Percentiles rank a stretch among this genome's conserved stretches.
Evolutionary conservation across 2,888 invertebrate species (phyloP).

Genomic region (Mythimna lalbum): DNA sequence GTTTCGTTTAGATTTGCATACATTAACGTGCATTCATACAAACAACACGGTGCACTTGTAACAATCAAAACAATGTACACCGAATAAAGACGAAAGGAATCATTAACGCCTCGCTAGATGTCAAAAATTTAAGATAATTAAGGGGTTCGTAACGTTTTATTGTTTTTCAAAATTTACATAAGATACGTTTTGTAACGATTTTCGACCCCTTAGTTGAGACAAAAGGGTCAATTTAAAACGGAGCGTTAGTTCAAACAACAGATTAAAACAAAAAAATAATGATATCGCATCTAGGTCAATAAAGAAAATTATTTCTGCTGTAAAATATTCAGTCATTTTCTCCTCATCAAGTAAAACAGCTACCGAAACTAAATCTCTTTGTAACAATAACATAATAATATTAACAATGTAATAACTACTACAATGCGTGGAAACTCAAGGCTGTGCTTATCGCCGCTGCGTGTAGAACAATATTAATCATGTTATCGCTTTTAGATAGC

Average conservation of each 20-base stretch:
- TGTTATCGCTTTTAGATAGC: conserved; percentile 60
- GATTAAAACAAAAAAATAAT: conserved; percentile 6
- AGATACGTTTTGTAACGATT: conserved; percentile 61
- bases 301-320: not conserved
- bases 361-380: conserved; percentile 12
- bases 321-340: conserved; percentile 11
- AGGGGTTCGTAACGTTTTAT: conserved; percentile 64
- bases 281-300: not conserved
- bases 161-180: conserved; percentile 73
- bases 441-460: conserved; percentile 69
- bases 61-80: conserved; percentile 82
- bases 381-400: conserved; percentile 51
- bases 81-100: conserved; percentile 65
- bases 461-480: conserved; percentile 68
- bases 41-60: conserved; percentile 70
- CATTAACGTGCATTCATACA: conserved; percentile 71
- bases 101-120: conserved; percentile 80
- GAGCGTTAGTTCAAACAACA: conserved; percentile 13
- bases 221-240: conserved; percentile 32
- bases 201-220: conserved; percentile 52
- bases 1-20: conserved; percentile 75
- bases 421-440: conserved; percentile 65
- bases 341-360: conserved; percentile 10
- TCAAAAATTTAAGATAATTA: conserved; percentile 74
- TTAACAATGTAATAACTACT: conserved; percentile 49